phyloP scores from a whole-genome alignment of 2,113 vertebrate species.

The Lathamus discolor region DNA sequence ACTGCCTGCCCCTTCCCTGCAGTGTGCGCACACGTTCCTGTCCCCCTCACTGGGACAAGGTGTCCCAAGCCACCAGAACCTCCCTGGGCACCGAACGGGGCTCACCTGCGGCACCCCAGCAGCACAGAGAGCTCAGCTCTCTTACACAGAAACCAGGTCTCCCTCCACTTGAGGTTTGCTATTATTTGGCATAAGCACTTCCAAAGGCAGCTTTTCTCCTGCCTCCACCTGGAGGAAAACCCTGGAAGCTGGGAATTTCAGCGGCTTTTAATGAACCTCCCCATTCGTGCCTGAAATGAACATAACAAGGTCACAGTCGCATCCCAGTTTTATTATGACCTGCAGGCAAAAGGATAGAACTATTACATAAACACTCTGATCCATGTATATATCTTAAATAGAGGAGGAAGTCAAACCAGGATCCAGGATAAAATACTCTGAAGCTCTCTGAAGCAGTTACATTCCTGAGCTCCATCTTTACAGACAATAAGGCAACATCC shows the following conservation, averaged over 20 bases:
- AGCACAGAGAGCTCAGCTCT: neutral
- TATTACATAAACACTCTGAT: slow-evolving; percentile 83
- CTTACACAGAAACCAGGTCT: neutral
- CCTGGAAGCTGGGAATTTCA: neutral
- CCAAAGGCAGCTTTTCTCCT: neutral
- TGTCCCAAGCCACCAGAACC: neutral
- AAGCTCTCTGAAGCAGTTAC: slow-evolving; percentile 77
- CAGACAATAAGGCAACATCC: slow-evolving; percentile 87
- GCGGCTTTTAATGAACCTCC: neutral
- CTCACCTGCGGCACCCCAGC: neutral
- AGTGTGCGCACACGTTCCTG: fast-evolving
- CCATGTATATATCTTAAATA: slow-evolving; percentile 81
- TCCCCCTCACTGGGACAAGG: neutral
- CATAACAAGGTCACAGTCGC: slow-evolving; percentile 76
- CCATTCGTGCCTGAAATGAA: slow-evolving; percentile 65
- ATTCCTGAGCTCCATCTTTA: slow-evolving; percentile 78
- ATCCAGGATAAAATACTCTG: slow-evolving; percentile 77
- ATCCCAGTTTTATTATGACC: slow-evolving; percentile 86
- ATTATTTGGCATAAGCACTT: neutral
- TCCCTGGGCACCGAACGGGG: neutral
- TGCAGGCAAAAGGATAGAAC: slow-evolving; percentile 83
- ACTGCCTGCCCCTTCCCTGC: neutral
- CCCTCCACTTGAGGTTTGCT: neutral
- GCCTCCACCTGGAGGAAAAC: neutral
- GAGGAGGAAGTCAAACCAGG: slow-evolving; percentile 78